phyloP scores from a whole-genome alignment of 2,113 vertebrate species.

The Riparia riparia region DNA sequence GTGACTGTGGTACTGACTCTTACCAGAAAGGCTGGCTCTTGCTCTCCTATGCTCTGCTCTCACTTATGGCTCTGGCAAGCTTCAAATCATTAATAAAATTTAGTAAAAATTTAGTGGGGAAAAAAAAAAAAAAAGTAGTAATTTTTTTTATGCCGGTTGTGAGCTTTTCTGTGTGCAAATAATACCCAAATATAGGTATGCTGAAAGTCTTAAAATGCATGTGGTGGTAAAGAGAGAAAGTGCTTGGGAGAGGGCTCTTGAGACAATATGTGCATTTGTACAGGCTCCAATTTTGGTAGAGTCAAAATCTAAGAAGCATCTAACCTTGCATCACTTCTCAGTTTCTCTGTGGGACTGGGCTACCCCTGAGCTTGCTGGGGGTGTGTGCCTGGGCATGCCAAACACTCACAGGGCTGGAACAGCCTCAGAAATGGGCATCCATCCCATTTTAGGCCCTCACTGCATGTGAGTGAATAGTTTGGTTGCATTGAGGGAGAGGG shows the following conservation, averaged over 20 bases:
- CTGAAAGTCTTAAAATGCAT: background rate
- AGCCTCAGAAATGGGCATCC: background rate
- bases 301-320: background rate
- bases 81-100: background rate
- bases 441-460: background rate
- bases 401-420: background rate
- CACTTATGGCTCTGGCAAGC: background rate
- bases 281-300: background rate
- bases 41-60: background rate
- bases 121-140: background rate
- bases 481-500: background rate
- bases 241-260: background rate
- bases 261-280: background rate
- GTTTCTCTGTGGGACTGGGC: background rate
- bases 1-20: background rate
- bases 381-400: background rate
- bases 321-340: background rate
- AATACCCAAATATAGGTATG: background rate
- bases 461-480: background rate
- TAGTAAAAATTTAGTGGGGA: background rate
- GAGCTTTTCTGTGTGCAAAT: background rate
- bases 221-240: background rate
- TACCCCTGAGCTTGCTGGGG: background rate
- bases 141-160: background rate
- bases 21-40: background rate